Evolutionary conservation across 2,113 vertebrate genomes (phyloP).

Genomic region (Lota lota): DNA sequence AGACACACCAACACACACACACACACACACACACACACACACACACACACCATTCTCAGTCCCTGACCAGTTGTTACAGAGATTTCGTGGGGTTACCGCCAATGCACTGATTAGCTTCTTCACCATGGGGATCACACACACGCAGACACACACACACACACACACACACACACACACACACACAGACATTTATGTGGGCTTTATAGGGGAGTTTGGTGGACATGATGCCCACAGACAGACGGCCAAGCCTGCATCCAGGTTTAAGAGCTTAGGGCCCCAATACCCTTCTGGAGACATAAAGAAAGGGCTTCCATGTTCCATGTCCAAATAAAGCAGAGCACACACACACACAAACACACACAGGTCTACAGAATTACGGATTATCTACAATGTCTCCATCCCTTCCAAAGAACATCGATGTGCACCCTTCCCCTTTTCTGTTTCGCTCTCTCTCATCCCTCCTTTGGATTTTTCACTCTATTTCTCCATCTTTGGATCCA

Average conservation of each 20-base stretch:
- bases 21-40: too few species aligned
- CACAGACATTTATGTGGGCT: slow-evolving; percentile 26
- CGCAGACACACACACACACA: slow-evolving; percentile 18
- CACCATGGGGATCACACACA: slow-evolving; percentile 40
- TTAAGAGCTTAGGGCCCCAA: slow-evolving; percentile 57
- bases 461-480: too few species aligned
- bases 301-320: too few species aligned
- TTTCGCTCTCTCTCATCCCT: too few species aligned
- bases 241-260: slow-evolving; percentile 41
- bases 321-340: too few species aligned
- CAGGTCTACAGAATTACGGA: too few species aligned
- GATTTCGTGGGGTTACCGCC: slow-evolving; percentile 38
- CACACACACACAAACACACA: slow-evolving; percentile 2
- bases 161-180: slow-evolving; percentile 18
- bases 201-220: slow-evolving; percentile 43
- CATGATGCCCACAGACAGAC: slow-evolving; percentile 49
- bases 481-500: too few species aligned
- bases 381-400: too few species aligned
- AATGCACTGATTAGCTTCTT: slow-evolving; percentile 43
- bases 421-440: too few species aligned
- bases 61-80: slow-evolving; percentile 41
- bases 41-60: slow-evolving; percentile 23
- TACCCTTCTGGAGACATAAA: slow-evolving; percentile 51
- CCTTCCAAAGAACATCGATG: too few species aligned
- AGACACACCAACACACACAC: too few species aligned